Conservation (phyloP, 2,797 vertebrate genomes). For the Acanthurus leucopareius region DNA sequence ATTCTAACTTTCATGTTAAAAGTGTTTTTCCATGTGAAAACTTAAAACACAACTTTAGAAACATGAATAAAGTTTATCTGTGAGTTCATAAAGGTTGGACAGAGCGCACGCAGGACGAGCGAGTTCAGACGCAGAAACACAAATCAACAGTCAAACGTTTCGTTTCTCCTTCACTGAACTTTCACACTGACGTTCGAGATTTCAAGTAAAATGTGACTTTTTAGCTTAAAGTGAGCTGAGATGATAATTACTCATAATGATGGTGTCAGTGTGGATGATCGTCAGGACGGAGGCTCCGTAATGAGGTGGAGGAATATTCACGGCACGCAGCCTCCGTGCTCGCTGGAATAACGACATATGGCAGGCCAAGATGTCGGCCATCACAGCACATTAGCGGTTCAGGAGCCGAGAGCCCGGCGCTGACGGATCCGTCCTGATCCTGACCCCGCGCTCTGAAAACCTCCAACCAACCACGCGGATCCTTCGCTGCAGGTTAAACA, state of each 20-base stretch:
- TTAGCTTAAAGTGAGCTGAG: slow-evolving; percentile 4
- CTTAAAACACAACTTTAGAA: too few relatives aligned
- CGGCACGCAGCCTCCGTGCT: background rate
- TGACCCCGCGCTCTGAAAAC: slow-evolving; percentile 6
- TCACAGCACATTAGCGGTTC: slow-evolving; percentile 41
- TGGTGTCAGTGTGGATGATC: slow-evolving; percentile 44
- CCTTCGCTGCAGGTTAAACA: too few relatives aligned
- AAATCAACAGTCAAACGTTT: too few relatives aligned
- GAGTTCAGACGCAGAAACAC: too few relatives aligned
- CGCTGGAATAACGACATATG: slow-evolving; percentile 29
- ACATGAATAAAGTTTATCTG: too few relatives aligned
- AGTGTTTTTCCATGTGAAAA: too few relatives aligned
- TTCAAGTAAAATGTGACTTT: background rate
- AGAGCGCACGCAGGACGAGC: too few relatives aligned
- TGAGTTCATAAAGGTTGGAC: too few relatives aligned
- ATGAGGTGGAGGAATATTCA: slow-evolving; percentile 61
- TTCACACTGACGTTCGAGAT: background rate
- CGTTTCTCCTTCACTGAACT: slow-evolving; percentile 4
- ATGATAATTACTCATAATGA: slow-evolving; percentile 49
- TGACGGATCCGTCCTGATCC: slow-evolving; percentile 16
- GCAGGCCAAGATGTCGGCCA: slow-evolving; percentile 55
- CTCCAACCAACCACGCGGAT: background rate
- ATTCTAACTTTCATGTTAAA: too few relatives aligned
- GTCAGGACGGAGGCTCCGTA: slow-evolving; percentile 9
- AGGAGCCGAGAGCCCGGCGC: slow-evolving; percentile 2